A percentile compares a stretch with the other conserved stretches of the same genome.
These are phyloP conservation scores for Melanotus villosus DNA, from an alignment of 2,888 invertebrate species.

Conservation along the genomic window DNA sequence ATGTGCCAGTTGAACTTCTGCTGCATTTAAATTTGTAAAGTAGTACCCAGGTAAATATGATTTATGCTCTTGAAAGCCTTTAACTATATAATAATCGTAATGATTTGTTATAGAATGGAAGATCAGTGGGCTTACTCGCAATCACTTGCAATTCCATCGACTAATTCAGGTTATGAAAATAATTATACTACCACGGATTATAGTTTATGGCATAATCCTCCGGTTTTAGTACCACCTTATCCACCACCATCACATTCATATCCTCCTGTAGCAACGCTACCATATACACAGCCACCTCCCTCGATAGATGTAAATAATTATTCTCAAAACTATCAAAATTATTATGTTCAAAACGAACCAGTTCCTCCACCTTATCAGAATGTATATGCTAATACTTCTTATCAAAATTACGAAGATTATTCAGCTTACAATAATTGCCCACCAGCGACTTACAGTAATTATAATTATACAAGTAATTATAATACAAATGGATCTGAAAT, in stretches of 20 bases:
- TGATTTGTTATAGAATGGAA: constrained; percentile 13
- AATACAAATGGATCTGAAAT: background rate
- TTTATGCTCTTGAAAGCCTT: no score
- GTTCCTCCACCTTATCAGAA: background rate
- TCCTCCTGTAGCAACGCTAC: constrained; percentile 7
- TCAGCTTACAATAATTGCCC: constrained; percentile 20
- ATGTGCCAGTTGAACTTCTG: no score
- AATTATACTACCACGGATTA: background rate
- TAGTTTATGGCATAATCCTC: constrained; percentile 6
- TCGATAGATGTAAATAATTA: background rate
- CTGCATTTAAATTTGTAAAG: no score
- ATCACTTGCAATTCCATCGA: background rate
- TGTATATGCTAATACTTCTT: background rate
- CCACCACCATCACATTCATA: constrained; percentile 29
- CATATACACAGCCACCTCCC: background rate
- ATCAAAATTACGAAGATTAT: constrained; percentile 20
- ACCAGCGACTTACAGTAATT: constrained; percentile 1
- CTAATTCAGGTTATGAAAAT: background rate
- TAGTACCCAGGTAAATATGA: no score
- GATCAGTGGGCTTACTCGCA: constrained; percentile 36
- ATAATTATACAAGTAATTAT: background rate
- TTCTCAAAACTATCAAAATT: background rate
- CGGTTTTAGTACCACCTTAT: constrained; percentile 30
- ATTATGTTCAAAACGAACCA: no score
- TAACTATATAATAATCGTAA: no score